A percentile compares a stretch with the other conserved stretches of the same genome.
Evolutionary conservation across 2,888 invertebrate species (phyloP).

Genomic region (Amphimallon solstitiale): DNA sequence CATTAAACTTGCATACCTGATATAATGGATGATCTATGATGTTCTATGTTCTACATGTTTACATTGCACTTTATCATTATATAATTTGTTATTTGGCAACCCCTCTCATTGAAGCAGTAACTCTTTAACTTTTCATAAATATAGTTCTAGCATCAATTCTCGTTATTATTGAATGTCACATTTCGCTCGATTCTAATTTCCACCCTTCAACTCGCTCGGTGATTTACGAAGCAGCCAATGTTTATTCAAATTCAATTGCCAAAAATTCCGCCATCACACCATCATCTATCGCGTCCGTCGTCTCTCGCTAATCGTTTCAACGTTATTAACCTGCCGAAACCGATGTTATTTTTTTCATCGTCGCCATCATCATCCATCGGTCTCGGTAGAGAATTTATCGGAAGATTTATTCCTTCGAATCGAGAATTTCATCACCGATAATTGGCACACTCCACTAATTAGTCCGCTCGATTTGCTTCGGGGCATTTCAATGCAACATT

Average conservation of each 20-base stretch:
- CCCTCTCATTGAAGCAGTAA: no score
- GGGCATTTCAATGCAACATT: conserved; percentile 35
- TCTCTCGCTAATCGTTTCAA: conserved; percentile 23
- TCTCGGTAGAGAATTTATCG: conserved; percentile 41
- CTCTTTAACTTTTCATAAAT: no score
- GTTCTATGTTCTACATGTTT: no score
- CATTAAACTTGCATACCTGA: no score
- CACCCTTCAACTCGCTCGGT: no score
- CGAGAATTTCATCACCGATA: conserved; percentile 45
- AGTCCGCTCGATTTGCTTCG: conserved; percentile 34
- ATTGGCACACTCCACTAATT: conserved; percentile 42
- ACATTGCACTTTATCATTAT: no score
- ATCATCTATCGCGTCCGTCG: conserved; percentile 1
- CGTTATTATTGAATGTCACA: no score
- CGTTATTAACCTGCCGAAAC: conserved; percentile 13
- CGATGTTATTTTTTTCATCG: conserved; percentile 18
- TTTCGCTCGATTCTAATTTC: no score
- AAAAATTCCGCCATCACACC: conserved; percentile 1
- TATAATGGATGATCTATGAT: no score
- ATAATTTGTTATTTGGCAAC: no score
- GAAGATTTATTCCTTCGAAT: conserved; percentile 43
- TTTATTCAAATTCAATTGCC: conserved; percentile 26
- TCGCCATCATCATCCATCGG: neutral
- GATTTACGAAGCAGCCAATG: neutral
- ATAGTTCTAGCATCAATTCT: no score